Evolutionary conservation across 2,113 vertebrate species (phyloP).

Genomic region (Galbula dea): DNA sequence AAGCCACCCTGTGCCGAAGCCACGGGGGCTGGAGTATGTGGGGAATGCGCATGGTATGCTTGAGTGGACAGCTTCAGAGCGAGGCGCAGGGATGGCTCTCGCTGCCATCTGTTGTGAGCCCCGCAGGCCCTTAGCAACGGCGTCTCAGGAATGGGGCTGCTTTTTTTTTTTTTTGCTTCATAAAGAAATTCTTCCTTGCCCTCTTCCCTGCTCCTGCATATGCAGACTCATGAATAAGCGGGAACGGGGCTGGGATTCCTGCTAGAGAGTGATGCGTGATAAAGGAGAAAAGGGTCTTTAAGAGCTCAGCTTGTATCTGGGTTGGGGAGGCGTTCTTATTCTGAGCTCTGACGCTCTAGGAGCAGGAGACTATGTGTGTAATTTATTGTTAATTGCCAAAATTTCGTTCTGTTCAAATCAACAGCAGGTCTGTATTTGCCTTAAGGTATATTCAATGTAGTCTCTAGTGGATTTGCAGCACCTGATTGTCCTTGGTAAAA

Average conservation of each 20-base stretch:
- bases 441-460: background rate
- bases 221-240: constrained; percentile 45
- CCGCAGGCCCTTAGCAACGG: constrained; percentile 78
- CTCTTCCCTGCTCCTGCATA: background rate
- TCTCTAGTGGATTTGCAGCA: background rate
- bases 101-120: constrained; percentile 74
- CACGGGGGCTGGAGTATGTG: constrained; percentile 61
- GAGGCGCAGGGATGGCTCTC: constrained; percentile 42
- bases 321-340: background rate
- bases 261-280: constrained; percentile 16
- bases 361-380: background rate
- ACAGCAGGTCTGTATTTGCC: background rate
- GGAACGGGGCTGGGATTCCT: constrained; percentile 46
- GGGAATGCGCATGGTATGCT: constrained; percentile 82
- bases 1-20: background rate
- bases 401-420: background rate
- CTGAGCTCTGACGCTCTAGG: background rate
- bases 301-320: constrained; percentile 36
- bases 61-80: constrained; percentile 77
- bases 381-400: background rate
- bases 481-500: background rate
- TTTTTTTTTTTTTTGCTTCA: background rate
- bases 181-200: constrained; percentile 65
- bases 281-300: constrained; percentile 19
- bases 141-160: constrained; percentile 69